Evolutionary conservation across 2,888 invertebrate species (phyloP), one percentile per base, ranked within the genome.

Genomic region (Acronicta aceris): DNA sequence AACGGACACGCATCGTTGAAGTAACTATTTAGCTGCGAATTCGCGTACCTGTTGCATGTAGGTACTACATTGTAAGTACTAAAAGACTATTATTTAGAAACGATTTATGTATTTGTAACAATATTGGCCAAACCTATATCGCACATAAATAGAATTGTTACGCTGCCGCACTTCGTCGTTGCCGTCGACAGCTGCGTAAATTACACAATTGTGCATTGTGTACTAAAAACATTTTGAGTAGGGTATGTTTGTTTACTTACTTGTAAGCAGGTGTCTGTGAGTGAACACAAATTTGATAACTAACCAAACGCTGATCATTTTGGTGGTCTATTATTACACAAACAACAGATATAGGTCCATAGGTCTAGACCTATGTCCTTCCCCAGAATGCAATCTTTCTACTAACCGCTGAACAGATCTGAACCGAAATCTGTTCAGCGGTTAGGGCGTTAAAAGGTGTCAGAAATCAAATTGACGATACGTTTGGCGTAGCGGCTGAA

Each of bases 91-190:
- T 71, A 49, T 52, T 42, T 48, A 56, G 53, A 21, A 65, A 55
- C 36, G 15, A n/a, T 57, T 55, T 60, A 50, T 61, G 64, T 65
- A 69, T 62, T 66, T 30, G 52, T 67, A 59, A 66, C 71, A 74
- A 59, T 58, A 78, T 73, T 74, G 59, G 69, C 57, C 64, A 69
- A 71, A 60, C 36, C 55, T 45, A 21, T 2, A 63, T 46, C 71
- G 67, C 81, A 82, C 78, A 81, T 71, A 82, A 83, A 82, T 81
- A 82, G 69, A 70, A 81, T 69, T 63, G 52, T 47, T 67, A 58
- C 56, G 30, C 36, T 3, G 13, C 36, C 12, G n/a, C 1, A 21
- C 38, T 6, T 1, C 38, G 5, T 5, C n/a, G 38, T 5, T 36
- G 65, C 71, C 66, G 68, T 67, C 67, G 64, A 76, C 78, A 78